phyloP scores from a whole-genome alignment of 2,797 vertebrate species.

The Catharus ustulatus region DNA sequence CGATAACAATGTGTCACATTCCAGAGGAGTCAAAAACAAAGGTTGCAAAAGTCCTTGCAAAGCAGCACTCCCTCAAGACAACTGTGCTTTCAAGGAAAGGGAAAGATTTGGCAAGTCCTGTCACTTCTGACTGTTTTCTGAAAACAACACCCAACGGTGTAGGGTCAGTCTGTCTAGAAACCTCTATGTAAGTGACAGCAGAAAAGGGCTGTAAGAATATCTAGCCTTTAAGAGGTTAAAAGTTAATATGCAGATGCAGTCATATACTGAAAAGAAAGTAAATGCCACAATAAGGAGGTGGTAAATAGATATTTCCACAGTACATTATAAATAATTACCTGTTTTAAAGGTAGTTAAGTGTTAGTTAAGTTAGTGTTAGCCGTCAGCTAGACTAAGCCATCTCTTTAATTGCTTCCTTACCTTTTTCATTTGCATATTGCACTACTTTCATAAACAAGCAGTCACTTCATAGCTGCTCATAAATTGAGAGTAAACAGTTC shows the following conservation, averaged over 20 bases:
- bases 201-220: background rate
- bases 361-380: background rate
- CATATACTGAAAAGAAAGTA: background rate
- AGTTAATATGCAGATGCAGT: background rate
- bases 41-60: conserved; percentile 57
- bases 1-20: conserved; percentile 78
- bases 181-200: background rate
- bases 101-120: background rate
- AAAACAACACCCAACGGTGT: background rate
- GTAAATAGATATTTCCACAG: background rate
- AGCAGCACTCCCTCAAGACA: conserved; percentile 45
- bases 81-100: conserved; percentile 60
- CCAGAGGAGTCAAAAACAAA: conserved; percentile 76
- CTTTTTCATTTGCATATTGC: background rate
- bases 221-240: background rate
- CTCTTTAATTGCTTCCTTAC: background rate
- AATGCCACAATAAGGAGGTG: background rate
- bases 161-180: background rate
- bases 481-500: background rate
- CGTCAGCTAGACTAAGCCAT: background rate
- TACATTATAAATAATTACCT: background rate
- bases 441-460: background rate
- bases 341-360: background rate
- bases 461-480: background rate
- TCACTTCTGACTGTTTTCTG: background rate